A percentile compares a stretch with the other conserved stretches of the same genome.
These are phyloP conservation scores for Rhizomys pruinosus DNA, from an alignment of 2,113 vertebrate species.

Conservation along the genomic window DNA sequence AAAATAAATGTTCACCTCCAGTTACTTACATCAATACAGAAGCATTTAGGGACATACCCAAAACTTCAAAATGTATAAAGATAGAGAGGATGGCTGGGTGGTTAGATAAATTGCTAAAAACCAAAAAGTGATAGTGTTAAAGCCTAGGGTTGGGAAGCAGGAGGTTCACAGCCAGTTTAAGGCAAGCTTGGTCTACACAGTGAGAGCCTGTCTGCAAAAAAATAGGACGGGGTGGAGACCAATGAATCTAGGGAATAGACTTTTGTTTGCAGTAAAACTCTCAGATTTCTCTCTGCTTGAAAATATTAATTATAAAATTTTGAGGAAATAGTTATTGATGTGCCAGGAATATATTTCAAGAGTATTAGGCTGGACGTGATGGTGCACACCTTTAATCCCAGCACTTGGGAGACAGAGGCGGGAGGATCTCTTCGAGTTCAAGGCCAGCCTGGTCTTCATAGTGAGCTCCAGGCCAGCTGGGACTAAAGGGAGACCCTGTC, in stretches of 20 bases:
- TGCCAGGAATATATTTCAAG: background rate
- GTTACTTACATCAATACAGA: background rate
- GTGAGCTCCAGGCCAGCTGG: no score
- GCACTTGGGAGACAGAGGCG: no score
- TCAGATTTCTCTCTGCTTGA: slow-evolving; percentile 5
- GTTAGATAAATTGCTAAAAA: background rate
- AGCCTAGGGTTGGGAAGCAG: background rate
- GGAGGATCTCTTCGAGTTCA: no score
- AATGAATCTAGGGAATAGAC: background rate
- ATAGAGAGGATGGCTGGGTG: background rate
- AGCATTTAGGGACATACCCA: background rate
- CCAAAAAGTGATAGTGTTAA: background rate
- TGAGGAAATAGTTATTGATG: slow-evolving; percentile 9
- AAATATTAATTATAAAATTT: background rate
- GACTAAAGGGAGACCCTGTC: no score
- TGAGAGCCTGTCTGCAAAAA: background rate
- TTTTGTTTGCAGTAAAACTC: slow-evolving; percentile 9
- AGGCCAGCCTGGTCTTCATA: no score
- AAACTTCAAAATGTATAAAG: background rate
- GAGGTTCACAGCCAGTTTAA: background rate
- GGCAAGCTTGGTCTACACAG: background rate
- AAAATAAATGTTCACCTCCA: background rate
- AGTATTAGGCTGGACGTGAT: no score
- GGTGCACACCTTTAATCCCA: no score
- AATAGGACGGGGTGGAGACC: background rate